phyloP scores from a whole-genome alignment of 2,797 vertebrate species.

The Bovichtus variegatus region DNA sequence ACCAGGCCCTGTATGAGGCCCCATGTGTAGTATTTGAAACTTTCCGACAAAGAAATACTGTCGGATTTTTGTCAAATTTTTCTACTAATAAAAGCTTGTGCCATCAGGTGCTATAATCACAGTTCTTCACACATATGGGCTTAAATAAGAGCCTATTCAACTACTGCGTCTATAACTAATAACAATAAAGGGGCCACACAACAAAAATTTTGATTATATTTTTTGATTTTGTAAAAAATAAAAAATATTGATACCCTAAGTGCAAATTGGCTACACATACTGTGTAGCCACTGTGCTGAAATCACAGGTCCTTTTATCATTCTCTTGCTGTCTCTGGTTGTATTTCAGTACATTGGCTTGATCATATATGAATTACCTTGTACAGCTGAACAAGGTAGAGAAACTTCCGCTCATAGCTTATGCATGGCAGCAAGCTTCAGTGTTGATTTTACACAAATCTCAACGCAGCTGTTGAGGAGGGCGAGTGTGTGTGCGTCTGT shows the following conservation, averaged over 20 bases:
- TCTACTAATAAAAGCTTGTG: not conserved
- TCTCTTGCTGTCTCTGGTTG: slow-evolving; percentile 15
- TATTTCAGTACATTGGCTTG: slow-evolving; percentile 16
- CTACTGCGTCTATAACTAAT: not conserved
- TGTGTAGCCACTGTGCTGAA: not conserved
- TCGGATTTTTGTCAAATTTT: not conserved
- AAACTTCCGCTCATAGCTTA: slow-evolving; percentile 35
- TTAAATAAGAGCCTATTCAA: not conserved
- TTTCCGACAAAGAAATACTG: not conserved
- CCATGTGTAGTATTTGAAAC: not conserved
- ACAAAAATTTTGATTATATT: not conserved
- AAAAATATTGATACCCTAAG: not conserved
- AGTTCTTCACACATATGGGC: not conserved
- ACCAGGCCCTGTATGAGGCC: not conserved
- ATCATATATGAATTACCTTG: slow-evolving; percentile 13
- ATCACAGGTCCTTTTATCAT: slow-evolving; percentile 16
- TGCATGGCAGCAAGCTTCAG: slow-evolving; percentile 12
- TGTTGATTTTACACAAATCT: slow-evolving; percentile 55
- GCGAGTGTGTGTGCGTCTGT: slow-evolving; percentile 26
- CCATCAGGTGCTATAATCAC: not conserved
- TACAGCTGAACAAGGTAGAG: slow-evolving; percentile 23
- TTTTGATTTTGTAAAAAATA: not conserved
- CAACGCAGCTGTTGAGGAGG: slow-evolving; percentile 52
- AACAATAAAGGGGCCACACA: not conserved
- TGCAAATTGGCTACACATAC: not conserved